Evolutionary conservation across 2,113 vertebrate genomes (phyloP).

Genomic region (Isurus oxyrinchus): DNA sequence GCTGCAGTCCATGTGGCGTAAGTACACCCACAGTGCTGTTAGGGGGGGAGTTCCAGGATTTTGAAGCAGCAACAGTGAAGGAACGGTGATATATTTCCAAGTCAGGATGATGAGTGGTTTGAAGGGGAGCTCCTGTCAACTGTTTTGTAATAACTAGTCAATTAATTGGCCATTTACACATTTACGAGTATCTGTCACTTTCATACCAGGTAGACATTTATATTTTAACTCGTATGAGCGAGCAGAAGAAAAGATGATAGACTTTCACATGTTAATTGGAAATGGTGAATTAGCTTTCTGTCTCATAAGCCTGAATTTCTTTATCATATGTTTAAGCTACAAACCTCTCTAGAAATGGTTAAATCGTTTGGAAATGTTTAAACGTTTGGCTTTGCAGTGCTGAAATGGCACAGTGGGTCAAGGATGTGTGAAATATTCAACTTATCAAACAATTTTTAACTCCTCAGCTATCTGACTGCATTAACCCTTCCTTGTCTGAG

Average conservation of each 20-base stretch:
- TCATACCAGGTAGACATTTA: background rate
- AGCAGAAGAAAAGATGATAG: background rate
- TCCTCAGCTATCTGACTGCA: background rate
- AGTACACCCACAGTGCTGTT: no score
- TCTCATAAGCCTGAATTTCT: background rate
- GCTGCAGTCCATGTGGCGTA: no score
- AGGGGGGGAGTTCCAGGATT: no score
- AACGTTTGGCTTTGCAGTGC: background rate
- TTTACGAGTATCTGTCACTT: background rate
- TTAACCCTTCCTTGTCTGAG: background rate
- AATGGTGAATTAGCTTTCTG: background rate
- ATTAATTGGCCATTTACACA: constrained; percentile 14
- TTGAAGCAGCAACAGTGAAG: no score
- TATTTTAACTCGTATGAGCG: background rate
- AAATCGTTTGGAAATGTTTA: background rate
- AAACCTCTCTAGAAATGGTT: background rate
- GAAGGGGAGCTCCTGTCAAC: background rate
- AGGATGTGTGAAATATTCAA: background rate
- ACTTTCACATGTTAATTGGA: constrained; percentile 4
- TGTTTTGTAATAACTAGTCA: background rate
- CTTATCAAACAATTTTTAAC: background rate
- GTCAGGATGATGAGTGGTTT: no score
- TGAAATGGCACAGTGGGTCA: background rate
- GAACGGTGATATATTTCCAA: no score
- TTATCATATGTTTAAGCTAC: background rate